phyloP scores from a whole-genome alignment of 2,797 vertebrate species.

The Enteromius anoplus region DNA sequence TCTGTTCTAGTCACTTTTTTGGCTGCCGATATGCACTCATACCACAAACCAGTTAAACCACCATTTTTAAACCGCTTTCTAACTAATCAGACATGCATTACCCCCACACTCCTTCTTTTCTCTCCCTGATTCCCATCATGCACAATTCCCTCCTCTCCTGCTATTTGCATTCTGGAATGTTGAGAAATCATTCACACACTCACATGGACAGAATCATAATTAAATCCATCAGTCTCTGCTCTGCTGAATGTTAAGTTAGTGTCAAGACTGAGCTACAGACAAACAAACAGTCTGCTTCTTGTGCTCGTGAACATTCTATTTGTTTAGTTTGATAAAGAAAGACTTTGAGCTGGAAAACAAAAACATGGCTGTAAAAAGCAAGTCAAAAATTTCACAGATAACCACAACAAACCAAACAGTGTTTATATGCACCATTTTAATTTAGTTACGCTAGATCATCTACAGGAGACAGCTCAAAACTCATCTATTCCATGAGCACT shows the following conservation, averaged over 20 bases:
- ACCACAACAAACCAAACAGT: background rate
- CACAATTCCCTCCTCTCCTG: slow-evolving; percentile 31
- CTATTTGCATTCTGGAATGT: slow-evolving; percentile 50
- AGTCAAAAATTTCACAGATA: background rate
- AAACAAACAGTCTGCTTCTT: background rate
- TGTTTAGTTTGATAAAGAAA: slow-evolving; percentile 17
- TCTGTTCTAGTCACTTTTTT: slow-evolving; percentile 3
- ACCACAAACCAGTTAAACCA: slow-evolving; percentile 34
- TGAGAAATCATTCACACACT: slow-evolving; percentile 53
- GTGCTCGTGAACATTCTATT: background rate
- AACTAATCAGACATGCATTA: slow-evolving; percentile 43
- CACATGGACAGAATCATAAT: slow-evolving; percentile 45
- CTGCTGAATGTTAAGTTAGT: slow-evolving; percentile 39
- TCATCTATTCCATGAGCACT: background rate
- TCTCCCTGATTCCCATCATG: slow-evolving; percentile 10
- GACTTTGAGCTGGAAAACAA: background rate
- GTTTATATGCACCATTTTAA: background rate
- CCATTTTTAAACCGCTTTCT: slow-evolving; percentile 19
- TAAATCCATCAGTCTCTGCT: slow-evolving; percentile 35
- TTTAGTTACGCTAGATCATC: background rate
- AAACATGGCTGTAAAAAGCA: background rate
- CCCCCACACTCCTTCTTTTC: background rate
- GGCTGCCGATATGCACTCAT: background rate
- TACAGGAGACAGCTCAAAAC: background rate
- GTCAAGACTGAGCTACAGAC: background rate